Evolutionary conservation across 2,113 vertebrate genomes (phyloP).

Genomic region (Tapirus terrestris): DNA sequence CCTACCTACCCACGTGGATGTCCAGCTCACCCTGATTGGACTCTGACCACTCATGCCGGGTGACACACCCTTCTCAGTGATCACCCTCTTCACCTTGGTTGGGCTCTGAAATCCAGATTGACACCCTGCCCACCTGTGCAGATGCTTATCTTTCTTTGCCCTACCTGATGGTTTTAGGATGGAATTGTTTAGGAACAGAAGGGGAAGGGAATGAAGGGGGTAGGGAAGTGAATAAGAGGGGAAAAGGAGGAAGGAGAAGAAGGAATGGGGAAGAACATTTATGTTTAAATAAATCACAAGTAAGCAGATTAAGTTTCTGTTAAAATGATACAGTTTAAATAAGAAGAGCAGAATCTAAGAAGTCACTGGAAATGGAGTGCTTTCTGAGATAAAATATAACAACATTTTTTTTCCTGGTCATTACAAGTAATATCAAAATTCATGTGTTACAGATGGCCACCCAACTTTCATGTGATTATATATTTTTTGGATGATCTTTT

Average conservation of each 20-base stretch:
- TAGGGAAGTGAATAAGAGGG: not conserved
- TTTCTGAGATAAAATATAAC: not conserved
- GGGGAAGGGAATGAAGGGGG: not conserved
- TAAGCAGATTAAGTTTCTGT: not conserved
- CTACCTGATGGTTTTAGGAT: not conserved
- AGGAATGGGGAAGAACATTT: not conserved
- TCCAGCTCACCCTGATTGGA: no score
- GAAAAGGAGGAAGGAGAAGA: not conserved
- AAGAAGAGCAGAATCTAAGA: constrained; percentile 23
- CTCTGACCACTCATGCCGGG: not conserved
- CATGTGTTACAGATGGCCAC: not conserved
- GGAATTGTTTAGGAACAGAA: not conserved
- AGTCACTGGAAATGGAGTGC: not conserved
- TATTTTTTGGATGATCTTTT: not conserved
- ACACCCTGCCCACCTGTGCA: not conserved
- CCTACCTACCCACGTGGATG: not conserved
- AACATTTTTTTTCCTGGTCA: not conserved
- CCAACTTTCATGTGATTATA: not conserved
- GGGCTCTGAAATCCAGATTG: not conserved
- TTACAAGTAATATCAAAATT: constrained; percentile 6
- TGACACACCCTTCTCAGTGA: not conserved
- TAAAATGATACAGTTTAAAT: constrained; percentile 1
- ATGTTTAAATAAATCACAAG: not conserved
- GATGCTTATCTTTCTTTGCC: not conserved
- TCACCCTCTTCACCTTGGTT: not conserved